Evolutionary conservation across 2,888 invertebrate genomes (phyloP), one percentile per base, ranked within the genome.

Genomic region (Euspilapteryx auroguttella): DNA sequence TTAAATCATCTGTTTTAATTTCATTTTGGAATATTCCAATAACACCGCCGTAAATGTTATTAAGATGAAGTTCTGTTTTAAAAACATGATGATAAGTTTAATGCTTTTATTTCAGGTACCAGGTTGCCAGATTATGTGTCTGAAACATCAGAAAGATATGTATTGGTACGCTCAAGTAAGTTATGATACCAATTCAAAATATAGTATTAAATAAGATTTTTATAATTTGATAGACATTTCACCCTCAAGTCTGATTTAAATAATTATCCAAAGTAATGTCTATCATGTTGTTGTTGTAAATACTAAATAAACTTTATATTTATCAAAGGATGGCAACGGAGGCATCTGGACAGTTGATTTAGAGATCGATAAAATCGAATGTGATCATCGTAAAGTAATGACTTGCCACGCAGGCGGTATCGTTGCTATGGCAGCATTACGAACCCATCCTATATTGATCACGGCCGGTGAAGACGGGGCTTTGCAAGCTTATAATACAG

Each of bases 291-390:
- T n/a, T n/a, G n/a, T n/a, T n/a, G n/a, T n/a, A n/a, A n/a, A n/a
- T n/a, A n/a, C n/a, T n/a, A n/a, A n/a, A n/a, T n/a, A n/a, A n/a
- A n/a, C n/a, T n/a, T n/a, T n/a, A n/a, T n/a, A n/a, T n/a, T n/a
- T n/a, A n/a, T n/a, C n/a, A n/a, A n/a, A 92, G 89, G 94, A 94
- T 65, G 89, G 86, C 2, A 86, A 85, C 36, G 94, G 94, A 8
- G 92, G 90, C 2, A 76, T 94, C 25, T 76, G 76, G 75, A 52
- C 53, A 2, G 55, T 61, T 9, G 73, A 75, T 24, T 36, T 66
- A n/a, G 76, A 76, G 30, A 53, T 73, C 21, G 75, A 76, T 32
- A 69, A 69, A 37, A 38, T 65, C 21, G 57, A 68, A 32, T 69
- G 69, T 34, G 38, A 61, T 41, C 57, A 71, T 34, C 49, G 37